phyloP scores from a whole-genome alignment of 2,888 invertebrate species.

The Uropetala carovei region DNA sequence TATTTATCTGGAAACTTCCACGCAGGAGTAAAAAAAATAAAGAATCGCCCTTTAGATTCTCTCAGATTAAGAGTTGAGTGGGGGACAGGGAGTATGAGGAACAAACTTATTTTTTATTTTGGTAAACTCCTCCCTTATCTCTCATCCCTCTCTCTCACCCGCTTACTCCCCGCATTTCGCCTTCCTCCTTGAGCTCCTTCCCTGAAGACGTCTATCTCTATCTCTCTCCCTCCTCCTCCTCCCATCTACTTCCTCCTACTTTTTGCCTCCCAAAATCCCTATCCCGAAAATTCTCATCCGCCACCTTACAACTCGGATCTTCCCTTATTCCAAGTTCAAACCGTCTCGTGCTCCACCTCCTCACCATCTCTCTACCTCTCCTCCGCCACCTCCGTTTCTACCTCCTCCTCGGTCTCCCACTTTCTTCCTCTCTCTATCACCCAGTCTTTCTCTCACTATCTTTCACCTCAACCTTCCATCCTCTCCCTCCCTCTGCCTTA shows the following conservation, averaged over 20 bases:
- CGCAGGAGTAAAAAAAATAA: not conserved
- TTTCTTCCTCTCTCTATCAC: not conserved
- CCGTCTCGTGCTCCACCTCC: not conserved
- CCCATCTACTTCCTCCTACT: not conserved
- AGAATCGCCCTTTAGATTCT: conserved; percentile 24
- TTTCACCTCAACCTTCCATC: not conserved
- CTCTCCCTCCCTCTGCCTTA: not conserved
- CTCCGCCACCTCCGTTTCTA: no score
- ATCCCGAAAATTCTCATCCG: not conserved
- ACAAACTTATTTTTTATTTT: conserved; percentile 10
- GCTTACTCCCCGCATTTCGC: not conserved
- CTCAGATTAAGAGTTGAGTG: not conserved
- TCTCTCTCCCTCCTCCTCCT: not conserved
- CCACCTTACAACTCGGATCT: not conserved
- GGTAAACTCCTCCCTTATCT: conserved; percentile 56
- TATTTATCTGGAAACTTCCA: conserved; percentile 31
- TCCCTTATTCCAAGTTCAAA: not conserved
- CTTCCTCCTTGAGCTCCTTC: not conserved
- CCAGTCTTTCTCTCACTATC: no score
- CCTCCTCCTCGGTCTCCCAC: no score
- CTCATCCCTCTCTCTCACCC: not conserved
- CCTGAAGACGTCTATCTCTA: not conserved
- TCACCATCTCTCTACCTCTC: no score
- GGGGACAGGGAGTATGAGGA: not conserved
- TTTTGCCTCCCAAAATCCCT: not conserved